Evolutionary conservation across 1,140 invertebrate genomes (phyloP).

Genomic region (Zelostemma sp.): DNA sequence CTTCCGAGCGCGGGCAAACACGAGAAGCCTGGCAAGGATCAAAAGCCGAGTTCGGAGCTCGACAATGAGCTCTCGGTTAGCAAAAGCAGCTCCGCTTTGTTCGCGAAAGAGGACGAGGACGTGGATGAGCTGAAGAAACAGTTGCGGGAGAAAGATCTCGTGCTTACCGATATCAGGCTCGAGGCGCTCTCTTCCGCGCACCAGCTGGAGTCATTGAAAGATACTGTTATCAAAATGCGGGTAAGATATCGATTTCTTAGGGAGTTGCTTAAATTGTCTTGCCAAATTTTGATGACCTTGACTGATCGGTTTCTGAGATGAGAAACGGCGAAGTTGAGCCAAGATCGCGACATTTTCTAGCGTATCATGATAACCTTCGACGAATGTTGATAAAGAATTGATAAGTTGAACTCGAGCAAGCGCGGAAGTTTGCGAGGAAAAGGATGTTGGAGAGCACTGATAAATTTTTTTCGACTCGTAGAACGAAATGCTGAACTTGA

Average conservation of each 20-base stretch:
- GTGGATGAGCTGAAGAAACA: conserved; percentile 94
- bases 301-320: no score
- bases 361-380: no score
- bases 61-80: conserved; percentile 60
- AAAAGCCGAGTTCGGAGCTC: conserved; percentile 57
- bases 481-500: conserved; percentile 96
- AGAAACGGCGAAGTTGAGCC: no score
- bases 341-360: no score
- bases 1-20: conserved; percentile 60
- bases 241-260: conserved; percentile 68
- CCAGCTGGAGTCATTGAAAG: conserved; percentile 95
- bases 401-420: no score
- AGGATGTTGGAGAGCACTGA: no score
- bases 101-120: conserved; percentile 63
- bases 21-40: conserved; percentile 56
- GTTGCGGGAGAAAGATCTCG: conserved; percentile 94
- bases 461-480: conserved; percentile 56
- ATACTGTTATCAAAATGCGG: conserved; percentile 96
- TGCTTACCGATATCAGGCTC: conserved; percentile 94
- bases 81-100: conserved; percentile 64
- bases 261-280: no score
- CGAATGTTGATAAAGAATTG: no score
- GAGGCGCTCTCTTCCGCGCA: conserved; percentile 97
- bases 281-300: no score
- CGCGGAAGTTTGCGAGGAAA: no score